Percentiles rank a stretch among this genome's conserved stretches.
phyloP scores from a whole-genome alignment of 2,888 invertebrate species.

The Sycophila texana region DNA sequence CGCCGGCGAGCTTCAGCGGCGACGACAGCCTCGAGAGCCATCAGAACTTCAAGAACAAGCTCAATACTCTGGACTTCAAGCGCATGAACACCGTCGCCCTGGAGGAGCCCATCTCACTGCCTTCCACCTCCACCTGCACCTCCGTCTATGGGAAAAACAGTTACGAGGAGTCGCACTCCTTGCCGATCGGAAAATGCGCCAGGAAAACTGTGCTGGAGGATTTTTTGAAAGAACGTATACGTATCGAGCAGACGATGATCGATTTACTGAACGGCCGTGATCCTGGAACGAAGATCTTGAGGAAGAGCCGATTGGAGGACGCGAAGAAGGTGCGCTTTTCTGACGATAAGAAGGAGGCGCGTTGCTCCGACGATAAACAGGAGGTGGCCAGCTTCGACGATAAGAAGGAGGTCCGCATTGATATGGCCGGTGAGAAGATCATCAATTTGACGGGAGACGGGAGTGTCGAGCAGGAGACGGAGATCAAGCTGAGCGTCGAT shows the following conservation, averaged over 20 bases:
- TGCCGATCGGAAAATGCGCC: constrained; percentile 26
- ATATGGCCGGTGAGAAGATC: constrained; percentile 9
- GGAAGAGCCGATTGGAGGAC: constrained; percentile 61
- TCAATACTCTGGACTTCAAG: constrained; percentile 69
- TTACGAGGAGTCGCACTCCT: constrained; percentile 15
- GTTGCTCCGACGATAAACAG: constrained; percentile 65
- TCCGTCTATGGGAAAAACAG: constrained; percentile 51
- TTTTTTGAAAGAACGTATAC: constrained; percentile 58
- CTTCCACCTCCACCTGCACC: constrained; percentile 42
- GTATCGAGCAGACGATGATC: constrained; percentile 65
- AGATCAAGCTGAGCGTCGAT: constrained; percentile 52
- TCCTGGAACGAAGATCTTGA: constrained; percentile 59
- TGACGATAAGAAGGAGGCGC: constrained; percentile 59
- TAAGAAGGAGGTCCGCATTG: constrained; percentile 38
- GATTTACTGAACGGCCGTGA: constrained; percentile 62
- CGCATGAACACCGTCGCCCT: constrained; percentile 71
- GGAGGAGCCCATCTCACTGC: constrained; percentile 55
- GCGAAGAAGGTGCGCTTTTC: constrained; percentile 67
- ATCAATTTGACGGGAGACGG: constrained; percentile 23
- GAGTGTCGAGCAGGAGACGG: constrained; percentile 38
- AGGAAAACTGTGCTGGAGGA: constrained; percentile 56
- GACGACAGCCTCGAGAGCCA: constrained; percentile 62
- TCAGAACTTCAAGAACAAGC: constrained; percentile 64
- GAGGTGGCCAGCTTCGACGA: background rate
- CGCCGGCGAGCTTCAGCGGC: constrained; percentile 65